Evolutionary conservation across 2,888 invertebrate genomes (phyloP).

Genomic region (Cantharis flavilabris): DNA sequence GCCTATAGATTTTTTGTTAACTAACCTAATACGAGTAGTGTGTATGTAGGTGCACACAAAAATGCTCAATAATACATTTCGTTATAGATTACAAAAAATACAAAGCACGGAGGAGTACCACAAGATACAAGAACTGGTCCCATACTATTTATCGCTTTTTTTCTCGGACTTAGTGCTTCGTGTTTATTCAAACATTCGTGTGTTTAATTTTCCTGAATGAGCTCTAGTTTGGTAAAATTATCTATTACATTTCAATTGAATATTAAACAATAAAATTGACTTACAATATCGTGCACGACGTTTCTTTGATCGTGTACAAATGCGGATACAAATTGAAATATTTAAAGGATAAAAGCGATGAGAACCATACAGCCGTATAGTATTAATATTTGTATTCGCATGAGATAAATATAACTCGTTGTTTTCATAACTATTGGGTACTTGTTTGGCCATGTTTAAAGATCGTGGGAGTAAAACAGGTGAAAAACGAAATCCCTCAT

Average conservation of each 20-base stretch:
- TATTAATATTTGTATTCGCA: slow-evolving; percentile 35
- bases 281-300: slow-evolving; percentile 6
- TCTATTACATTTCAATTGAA: neutral
- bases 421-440: slow-evolving; percentile 34
- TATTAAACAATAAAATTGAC: neutral
- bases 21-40: neutral
- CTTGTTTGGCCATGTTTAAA: slow-evolving; percentile 35
- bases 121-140: neutral
- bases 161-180: neutral
- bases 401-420: slow-evolving; percentile 34
- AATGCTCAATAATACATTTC: neutral
- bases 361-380: slow-evolving; percentile 17
- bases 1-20: neutral
- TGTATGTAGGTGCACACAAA: neutral
- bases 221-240: neutral
- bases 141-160: neutral
- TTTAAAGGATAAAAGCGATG: slow-evolving; percentile 6
- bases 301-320: slow-evolving; percentile 16
- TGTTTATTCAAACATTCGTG: neutral
- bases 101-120: neutral
- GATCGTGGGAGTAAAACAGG: slow-evolving; percentile 32
- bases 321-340: slow-evolving; percentile 19
- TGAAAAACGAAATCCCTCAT: slow-evolving; percentile 20
- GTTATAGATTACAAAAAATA: neutral
- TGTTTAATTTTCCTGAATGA: neutral